Conservation (phyloP, 2,113 vertebrate genomes). For the Acinonyx jubatus region DNA sequence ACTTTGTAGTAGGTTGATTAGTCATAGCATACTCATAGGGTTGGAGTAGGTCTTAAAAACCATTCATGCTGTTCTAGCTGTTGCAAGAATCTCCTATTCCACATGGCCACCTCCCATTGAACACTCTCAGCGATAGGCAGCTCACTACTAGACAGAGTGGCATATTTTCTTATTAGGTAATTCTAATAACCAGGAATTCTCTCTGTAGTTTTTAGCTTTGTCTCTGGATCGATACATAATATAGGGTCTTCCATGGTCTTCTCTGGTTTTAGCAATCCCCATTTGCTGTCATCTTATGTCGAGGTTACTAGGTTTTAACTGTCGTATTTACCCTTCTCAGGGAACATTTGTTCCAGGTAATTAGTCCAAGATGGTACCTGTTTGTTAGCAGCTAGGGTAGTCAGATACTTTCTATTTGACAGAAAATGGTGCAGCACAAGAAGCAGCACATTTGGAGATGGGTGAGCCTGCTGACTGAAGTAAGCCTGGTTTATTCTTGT, state of each 20-base stretch:
- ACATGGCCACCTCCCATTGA: not conserved
- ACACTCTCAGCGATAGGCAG: not conserved
- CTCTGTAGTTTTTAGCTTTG: not conserved
- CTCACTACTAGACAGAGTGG: not conserved
- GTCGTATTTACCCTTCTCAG: not conserved
- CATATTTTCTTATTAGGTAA: not conserved
- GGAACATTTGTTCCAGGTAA: not conserved
- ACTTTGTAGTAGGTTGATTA: not conserved
- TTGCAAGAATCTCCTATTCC: not conserved
- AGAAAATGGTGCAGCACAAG: not conserved
- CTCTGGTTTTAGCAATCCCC: not conserved
- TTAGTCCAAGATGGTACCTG: not conserved
- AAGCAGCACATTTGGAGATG: too few species aligned
- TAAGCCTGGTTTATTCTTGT: not conserved
- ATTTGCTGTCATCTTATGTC: not conserved
- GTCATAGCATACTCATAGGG: not conserved
- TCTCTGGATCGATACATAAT: not conserved
- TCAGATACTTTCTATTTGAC: not conserved
- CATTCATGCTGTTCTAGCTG: not conserved
- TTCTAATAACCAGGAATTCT: not conserved
- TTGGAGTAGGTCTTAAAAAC: not conserved
- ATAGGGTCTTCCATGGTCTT: not conserved
- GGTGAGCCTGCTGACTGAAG: not conserved
- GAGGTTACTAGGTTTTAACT: not conserved
- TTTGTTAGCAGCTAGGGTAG: not conserved